Evolutionary conservation across 1,140 invertebrate genomes (phyloP).

Genomic region (Gryon sp.): DNA sequence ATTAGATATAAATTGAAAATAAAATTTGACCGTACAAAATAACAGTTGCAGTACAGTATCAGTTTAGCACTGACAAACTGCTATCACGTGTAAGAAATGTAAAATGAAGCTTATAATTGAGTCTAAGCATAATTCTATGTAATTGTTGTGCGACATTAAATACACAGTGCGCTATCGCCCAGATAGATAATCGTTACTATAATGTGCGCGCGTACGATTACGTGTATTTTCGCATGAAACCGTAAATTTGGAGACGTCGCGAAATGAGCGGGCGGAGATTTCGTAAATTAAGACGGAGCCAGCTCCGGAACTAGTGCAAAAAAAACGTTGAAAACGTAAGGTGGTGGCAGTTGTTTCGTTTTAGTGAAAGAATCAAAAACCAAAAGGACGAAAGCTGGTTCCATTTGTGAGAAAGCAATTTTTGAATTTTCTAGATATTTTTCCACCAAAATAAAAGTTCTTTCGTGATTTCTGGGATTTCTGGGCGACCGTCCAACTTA

Average conservation of each 20-base stretch:
- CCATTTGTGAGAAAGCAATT: constrained; percentile 67
- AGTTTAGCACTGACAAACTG: no score
- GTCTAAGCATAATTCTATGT: constrained; percentile 25
- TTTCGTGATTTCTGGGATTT: constrained; percentile 56
- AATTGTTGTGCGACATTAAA: constrained; percentile 33
- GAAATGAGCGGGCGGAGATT: constrained; percentile 51
- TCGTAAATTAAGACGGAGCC: constrained; percentile 51
- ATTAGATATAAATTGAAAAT: no score
- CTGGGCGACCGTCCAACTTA: constrained; percentile 64
- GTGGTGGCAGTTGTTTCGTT: no score
- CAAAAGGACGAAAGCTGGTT: constrained; percentile 24
- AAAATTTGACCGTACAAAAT: no score
- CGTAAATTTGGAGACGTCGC: constrained; percentile 60
- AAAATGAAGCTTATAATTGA: no score
- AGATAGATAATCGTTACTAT: constrained; percentile 36
- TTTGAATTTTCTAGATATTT: constrained; percentile 64
- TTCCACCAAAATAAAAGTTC: constrained; percentile 64
- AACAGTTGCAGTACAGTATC: no score
- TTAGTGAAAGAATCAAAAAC: constrained; percentile 22
- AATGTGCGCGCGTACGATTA: constrained; percentile 11
- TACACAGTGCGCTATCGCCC: constrained; percentile 14
- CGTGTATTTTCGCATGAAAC: constrained; percentile 41
- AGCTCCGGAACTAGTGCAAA: constrained; percentile 28
- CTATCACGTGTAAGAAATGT: no score
- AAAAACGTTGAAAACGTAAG: no score